Evolutionary conservation across 2,888 invertebrate genomes (phyloP).

Genomic region (Phyllotreta cruciferae): DNA sequence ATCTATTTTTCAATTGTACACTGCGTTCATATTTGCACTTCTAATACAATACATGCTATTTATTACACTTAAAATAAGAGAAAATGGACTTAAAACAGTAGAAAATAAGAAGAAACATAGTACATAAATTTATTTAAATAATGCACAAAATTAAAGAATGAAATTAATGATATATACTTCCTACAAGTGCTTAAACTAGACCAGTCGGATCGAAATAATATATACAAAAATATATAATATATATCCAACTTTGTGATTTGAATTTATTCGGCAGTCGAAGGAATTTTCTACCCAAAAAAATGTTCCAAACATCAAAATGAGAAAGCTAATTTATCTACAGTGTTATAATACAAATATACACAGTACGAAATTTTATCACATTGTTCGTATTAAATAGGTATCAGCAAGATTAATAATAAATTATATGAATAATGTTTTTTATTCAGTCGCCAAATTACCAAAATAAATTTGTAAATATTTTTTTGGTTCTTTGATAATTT

Average conservation of each 20-base stretch:
- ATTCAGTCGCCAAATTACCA: conserved; percentile 11
- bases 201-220: conserved; percentile 40
- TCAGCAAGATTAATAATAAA: conserved; percentile 17
- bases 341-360: conserved; percentile 51
- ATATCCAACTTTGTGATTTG: conserved; percentile 36
- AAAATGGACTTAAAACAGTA: too few species aligned
- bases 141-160: conserved; percentile 23
- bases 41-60: too few species aligned
- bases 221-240: conserved; percentile 42
- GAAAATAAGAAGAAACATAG: not conserved
- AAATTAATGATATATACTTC: conserved; percentile 33
- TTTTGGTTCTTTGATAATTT: conserved; percentile 3
- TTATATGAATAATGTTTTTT: not conserved
- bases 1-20: too few species aligned
- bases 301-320: conserved; percentile 33
- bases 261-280: conserved; percentile 38
- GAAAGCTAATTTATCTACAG: conserved; percentile 45
- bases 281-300: conserved; percentile 28
- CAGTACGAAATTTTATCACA: conserved; percentile 49
- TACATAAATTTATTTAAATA: conserved; percentile 25
- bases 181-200: conserved; percentile 46
- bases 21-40: too few species aligned
- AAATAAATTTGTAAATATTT: conserved; percentile 4
- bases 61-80: too few species aligned
- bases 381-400: conserved; percentile 40